phyloP scores from a whole-genome alignment of 2,797 vertebrate species.

The Argya squamiceps region DNA sequence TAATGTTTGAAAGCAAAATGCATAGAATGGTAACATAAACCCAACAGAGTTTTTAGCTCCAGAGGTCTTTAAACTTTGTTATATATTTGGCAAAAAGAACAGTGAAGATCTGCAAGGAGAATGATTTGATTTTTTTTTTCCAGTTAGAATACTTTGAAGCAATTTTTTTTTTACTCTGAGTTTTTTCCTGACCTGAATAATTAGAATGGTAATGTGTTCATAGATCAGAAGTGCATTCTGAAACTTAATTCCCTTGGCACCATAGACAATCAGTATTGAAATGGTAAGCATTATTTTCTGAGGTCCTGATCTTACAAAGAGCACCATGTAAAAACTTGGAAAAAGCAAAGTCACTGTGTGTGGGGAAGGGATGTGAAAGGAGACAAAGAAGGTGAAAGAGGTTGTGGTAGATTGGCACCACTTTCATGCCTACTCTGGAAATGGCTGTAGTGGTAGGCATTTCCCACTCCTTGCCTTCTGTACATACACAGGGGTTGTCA shows the following conservation, averaged over 20 bases:
- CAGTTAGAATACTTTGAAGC: neutral
- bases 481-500: neutral
- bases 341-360: neutral
- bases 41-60: neutral
- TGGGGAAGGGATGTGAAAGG: neutral
- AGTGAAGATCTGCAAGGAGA: neutral
- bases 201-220: neutral
- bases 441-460: neutral
- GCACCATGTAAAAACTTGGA: neutral
- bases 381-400: neutral
- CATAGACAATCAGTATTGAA: neutral
- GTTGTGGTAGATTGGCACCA: neutral
- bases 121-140: neutral
- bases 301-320: neutral
- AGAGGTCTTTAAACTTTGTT: neutral
- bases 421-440: neutral
- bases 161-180: neutral
- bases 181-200: conserved; percentile 41
- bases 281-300: neutral
- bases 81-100: neutral
- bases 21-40: neutral
- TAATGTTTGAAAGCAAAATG: neutral
- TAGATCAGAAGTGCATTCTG: neutral
- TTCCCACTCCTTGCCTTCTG: neutral
- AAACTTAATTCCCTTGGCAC: neutral